Evolutionary conservation across 2,797 vertebrate species (phyloP).

Genomic region (Masticophis lateralis): DNA sequence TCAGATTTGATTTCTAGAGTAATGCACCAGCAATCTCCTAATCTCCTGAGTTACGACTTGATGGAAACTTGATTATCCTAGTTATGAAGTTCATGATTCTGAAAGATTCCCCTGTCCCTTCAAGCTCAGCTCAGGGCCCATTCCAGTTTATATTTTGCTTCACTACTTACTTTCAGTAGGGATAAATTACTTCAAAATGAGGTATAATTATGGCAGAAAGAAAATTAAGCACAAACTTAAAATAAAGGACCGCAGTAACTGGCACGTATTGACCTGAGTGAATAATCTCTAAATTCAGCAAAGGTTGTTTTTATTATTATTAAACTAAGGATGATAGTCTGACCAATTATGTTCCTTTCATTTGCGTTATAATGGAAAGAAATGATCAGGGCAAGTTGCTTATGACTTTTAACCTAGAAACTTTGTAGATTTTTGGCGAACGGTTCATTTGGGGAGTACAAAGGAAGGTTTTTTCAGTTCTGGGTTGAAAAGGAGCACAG

Average conservation of each 20-base stretch:
- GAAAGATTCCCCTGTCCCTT: constrained; percentile 38
- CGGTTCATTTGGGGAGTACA: constrained; percentile 63
- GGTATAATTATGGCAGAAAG: constrained; percentile 32
- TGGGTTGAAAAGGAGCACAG: constrained; percentile 39
- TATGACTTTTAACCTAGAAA: constrained; percentile 57
- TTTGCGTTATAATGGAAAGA: constrained; percentile 39
- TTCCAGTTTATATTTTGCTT: constrained; percentile 32
- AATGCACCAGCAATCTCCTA: constrained; percentile 57
- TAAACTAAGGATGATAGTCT: constrained; percentile 37
- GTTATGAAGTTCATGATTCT: constrained; percentile 56
- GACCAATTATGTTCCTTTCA: constrained; percentile 23
- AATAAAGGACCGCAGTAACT: neutral
- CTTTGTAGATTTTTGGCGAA: constrained; percentile 41
- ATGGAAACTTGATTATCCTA: constrained; percentile 64
- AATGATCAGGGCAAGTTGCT: neutral
- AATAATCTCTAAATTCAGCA: constrained; percentile 42
- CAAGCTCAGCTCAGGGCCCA: constrained; percentile 24
- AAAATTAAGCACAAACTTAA: constrained; percentile 21
- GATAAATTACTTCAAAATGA: constrained; percentile 40
- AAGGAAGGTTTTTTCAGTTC: constrained; percentile 58
- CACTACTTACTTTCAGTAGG: constrained; percentile 1
- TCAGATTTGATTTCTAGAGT: constrained; percentile 69
- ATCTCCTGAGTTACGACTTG: constrained; percentile 55
- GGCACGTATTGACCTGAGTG: constrained; percentile 53
- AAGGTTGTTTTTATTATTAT: constrained; percentile 8